phyloP scores from a whole-genome alignment of 2,888 invertebrate genomes.

The Leptinotarsa juncta region DNA sequence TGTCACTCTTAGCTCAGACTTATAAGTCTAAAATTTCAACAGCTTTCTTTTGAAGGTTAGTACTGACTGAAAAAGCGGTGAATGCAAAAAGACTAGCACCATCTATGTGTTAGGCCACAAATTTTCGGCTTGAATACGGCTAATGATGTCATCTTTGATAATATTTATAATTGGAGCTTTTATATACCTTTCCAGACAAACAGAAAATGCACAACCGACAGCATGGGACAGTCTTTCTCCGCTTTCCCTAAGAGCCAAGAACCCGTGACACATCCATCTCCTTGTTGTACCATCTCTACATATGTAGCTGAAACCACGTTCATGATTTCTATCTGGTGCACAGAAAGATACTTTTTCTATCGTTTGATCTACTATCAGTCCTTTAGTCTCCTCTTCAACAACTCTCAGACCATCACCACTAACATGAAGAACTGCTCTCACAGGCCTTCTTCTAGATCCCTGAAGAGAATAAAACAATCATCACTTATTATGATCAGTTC shows the following conservation, averaged over 20 bases:
- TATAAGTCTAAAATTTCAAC: no score
- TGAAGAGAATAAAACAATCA: conserved; percentile 64
- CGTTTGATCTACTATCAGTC: conserved; percentile 98
- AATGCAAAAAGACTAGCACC: no score
- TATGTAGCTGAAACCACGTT: conserved; percentile 98
- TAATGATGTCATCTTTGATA: no score
- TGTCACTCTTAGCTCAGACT: no score
- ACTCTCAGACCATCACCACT: conserved; percentile 96
- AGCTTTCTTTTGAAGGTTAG: no score
- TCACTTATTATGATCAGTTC: conserved; percentile 7
- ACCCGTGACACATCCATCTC: conserved; percentile 99
- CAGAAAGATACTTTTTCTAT: conserved; percentile 99
- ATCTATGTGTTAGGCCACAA: no score
- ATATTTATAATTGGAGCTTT: no score
- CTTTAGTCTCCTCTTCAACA: conserved; percentile 98
- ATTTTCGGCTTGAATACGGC: no score
- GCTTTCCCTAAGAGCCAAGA: conserved; percentile 93
- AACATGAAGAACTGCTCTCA: conserved; percentile 90
- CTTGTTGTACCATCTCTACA: conserved; percentile 98
- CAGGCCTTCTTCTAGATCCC: conserved; percentile 89
- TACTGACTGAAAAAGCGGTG: no score
- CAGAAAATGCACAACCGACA: conserved; percentile 99
- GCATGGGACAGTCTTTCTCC: conserved; percentile 99
- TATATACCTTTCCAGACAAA: conserved; percentile 83
- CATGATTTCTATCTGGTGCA: conserved; percentile 97